A percentile compares a stretch with the other conserved stretches of the same genome.
Conservation (phyloP, 2,888 invertebrate species). For the Micropterix aruncella region DNA sequence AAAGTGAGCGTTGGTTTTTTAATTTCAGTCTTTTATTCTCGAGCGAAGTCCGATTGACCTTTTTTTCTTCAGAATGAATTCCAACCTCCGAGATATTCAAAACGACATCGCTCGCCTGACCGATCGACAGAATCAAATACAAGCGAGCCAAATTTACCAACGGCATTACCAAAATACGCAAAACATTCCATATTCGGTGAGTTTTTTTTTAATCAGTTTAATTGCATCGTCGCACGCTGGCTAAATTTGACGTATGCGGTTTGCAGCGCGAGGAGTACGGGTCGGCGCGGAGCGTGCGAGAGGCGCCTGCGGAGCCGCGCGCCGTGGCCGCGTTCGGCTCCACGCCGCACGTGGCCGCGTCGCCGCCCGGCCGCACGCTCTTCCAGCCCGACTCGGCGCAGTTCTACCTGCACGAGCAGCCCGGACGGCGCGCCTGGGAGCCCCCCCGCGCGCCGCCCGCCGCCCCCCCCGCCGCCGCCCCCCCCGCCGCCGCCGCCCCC, state of each 20-base stretch:
- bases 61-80: conserved; percentile 61
- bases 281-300: conserved; percentile 37
- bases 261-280: conserved; percentile 41
- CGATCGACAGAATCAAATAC: conserved; percentile 66
- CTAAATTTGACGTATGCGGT: conserved; percentile 9
- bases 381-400: conserved; percentile 37
- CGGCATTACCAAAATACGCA: conserved; percentile 27
- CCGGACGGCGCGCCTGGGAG: conserved; percentile 12
- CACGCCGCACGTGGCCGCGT: conserved; percentile 32
- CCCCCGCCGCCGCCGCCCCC: conserved; percentile 53
- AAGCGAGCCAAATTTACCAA: conserved; percentile 33
- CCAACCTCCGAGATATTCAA: conserved; percentile 87
- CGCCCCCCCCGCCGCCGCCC: conserved; percentile 25
- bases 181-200: conserved; percentile 41
- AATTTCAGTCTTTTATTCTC: background rate
- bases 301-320: conserved; percentile 15
- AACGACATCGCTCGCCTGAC: conserved; percentile 85
- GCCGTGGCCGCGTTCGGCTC: conserved; percentile 25
- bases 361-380: conserved; percentile 13
- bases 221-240: too few species aligned
- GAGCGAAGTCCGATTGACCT: background rate
- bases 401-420: conserved; percentile 64
- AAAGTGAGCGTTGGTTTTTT: conserved; percentile 33
- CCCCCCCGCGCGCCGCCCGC: conserved; percentile 19
- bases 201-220: conserved; percentile 15